Evolutionary conservation across 1,140 invertebrate species (phyloP).

Genomic region (Micrasema longulum): DNA sequence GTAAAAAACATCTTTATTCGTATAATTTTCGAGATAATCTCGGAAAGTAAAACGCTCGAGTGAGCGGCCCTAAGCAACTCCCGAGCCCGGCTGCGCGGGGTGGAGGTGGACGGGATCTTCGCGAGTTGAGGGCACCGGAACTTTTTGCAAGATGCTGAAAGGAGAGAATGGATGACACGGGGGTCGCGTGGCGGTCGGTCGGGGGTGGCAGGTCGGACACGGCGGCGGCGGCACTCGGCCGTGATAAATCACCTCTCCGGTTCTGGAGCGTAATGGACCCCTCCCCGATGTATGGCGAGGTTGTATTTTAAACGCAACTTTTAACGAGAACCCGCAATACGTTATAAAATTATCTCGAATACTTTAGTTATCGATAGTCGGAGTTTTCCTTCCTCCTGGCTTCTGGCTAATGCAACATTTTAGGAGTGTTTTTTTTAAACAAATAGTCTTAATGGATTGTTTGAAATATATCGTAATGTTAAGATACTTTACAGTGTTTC

Average conservation of each 20-base stretch:
- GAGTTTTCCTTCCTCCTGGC: no score
- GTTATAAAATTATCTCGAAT: slow-evolving; percentile 6
- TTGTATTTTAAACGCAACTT: slow-evolving; percentile 15
- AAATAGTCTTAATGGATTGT: no score
- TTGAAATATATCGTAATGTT: no score
- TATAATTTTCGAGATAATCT: no score
- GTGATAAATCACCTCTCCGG: slow-evolving; percentile 3
- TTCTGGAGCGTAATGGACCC: slow-evolving; percentile 8
- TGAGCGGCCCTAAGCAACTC: no score
- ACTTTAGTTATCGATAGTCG: background rate
- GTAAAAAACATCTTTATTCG: background rate
- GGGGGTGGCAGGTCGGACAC: background rate
- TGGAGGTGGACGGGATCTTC: no score
- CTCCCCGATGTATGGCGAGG: background rate
- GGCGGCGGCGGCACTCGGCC: background rate
- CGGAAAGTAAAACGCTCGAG: no score
- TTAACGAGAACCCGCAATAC: background rate
- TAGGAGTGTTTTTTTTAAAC: no score
- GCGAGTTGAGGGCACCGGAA: background rate
- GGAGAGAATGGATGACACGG: background rate
- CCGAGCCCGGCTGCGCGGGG: no score
- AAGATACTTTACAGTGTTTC: no score
- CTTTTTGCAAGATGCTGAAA: slow-evolving; percentile 3
- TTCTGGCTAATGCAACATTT: no score
- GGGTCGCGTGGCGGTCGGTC: background rate